Evolutionary conservation across 92 coral and sea anemone genomes (phyloP), one percentile per base, ranked within the genome.

Genomic region (Bergia puertoricense): DNA sequence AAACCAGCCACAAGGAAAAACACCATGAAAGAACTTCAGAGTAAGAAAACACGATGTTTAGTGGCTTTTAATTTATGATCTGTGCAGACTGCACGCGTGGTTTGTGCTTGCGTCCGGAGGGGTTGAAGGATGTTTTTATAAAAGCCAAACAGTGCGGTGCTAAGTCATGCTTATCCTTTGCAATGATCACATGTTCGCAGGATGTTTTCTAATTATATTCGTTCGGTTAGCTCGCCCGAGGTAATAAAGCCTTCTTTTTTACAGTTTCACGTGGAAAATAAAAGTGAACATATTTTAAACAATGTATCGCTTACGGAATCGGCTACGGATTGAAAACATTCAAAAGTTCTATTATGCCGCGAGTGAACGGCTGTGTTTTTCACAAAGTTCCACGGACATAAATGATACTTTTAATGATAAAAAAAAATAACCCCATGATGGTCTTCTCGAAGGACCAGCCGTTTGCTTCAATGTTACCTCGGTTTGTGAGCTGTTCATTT

Each of bases 1-100:
- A 46, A 42, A 41, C 20, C 37, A 82, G 86, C 54, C 76, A n/a
- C 62, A 43, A 67, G 86, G n/a, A 22, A 82, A 66, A 41, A 39
- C 51, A 42, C 22, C 36, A 38, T 48, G 46, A 66, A 41, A 68
- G 4, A 22, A 23, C 2, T 42, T 8, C 16, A 44, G 16, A 2
- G 16, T 30, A 48, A 42, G 56, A 23, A 43, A 66, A 66, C 41
- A 66, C 37, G 38, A 13, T 30, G 76, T 36, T 62, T 62, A 16
- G 30, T 6, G n/a, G 30, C 30, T 23, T 62, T 22, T 2, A 54
- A 18, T 72, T 30, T 72, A 13, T 72, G 15, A 8, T 10, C 18
- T 6, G 76, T 72, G 76, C 4, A 72, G 10, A 10, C 30, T 30
- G 30, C 30, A 72, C 9, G 42, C 76, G 15, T 72, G 76, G 36